phyloP scores from a whole-genome alignment of 2,797 vertebrate genomes.

The Molossus alvarezi region DNA sequence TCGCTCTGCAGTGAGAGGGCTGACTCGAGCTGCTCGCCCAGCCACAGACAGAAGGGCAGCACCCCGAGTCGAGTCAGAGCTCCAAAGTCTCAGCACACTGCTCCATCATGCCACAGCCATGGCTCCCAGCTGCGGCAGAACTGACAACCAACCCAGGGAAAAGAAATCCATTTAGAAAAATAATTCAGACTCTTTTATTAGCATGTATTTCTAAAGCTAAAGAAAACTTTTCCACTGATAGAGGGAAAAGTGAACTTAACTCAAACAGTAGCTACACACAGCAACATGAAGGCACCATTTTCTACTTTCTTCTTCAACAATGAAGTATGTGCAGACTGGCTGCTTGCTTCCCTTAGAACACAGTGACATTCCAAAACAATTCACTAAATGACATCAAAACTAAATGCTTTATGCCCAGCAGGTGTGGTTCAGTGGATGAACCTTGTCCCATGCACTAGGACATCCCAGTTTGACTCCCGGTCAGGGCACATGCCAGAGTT shows the following conservation, averaged over 20 bases:
- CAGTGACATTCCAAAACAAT: too few relatives aligned
- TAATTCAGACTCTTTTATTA: not conserved
- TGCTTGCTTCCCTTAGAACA: not conserved
- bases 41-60: too few relatives aligned
- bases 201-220: not conserved
- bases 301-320: not conserved
- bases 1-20: too few relatives aligned
- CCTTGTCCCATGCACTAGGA: too few relatives aligned
- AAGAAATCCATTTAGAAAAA: not conserved
- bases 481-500: too few relatives aligned
- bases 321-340: not conserved
- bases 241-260: not conserved
- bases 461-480: too few relatives aligned
- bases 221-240: not conserved
- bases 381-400: too few relatives aligned
- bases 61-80: not conserved
- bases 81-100: not conserved
- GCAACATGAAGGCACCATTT: not conserved
- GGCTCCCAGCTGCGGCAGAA: too few relatives aligned
- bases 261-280: not conserved
- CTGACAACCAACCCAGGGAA: not conserved
- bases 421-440: too few relatives aligned
- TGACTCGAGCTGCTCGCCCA: too few relatives aligned
- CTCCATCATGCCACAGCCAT: rapidly evolving
- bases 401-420: too few relatives aligned